Conservation (phyloP, 2,113 vertebrate species). For the Solenodon paradoxus region DNA sequence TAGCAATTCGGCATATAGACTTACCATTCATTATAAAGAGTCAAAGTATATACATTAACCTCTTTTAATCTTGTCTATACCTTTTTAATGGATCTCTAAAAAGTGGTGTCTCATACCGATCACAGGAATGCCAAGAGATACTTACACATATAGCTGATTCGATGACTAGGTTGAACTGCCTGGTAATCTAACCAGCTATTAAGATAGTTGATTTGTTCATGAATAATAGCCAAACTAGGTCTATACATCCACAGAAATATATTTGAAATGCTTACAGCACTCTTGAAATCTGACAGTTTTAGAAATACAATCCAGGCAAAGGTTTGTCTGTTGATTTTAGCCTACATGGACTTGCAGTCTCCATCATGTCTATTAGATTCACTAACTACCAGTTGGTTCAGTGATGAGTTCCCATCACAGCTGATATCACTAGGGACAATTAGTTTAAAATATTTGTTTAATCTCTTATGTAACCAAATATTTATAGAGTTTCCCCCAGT, state of each 20-base stretch:
- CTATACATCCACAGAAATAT: not conserved
- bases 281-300: not conserved
- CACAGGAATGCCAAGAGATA: not conserved
- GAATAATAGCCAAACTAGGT: not conserved
- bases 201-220: not conserved
- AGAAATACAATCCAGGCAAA: not conserved
- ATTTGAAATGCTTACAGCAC: not conserved
- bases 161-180: not conserved
- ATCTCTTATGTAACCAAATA: not conserved
- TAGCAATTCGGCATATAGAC: not conserved
- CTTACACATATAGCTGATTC: not conserved
- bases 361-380: no score
- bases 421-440: not conserved
- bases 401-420: not conserved
- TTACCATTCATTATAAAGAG: not conserved
- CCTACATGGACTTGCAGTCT: no score
- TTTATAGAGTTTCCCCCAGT: not conserved
- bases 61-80: not conserved
- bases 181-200: not conserved
- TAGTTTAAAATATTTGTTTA: not conserved
- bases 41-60: not conserved
- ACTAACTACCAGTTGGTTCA: not conserved
- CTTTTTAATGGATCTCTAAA: not conserved
- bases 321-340: not conserved
- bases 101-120: not conserved